phyloP scores from a whole-genome alignment of 2,113 vertebrate genomes.

The Hemiscyllium ocellatum region DNA sequence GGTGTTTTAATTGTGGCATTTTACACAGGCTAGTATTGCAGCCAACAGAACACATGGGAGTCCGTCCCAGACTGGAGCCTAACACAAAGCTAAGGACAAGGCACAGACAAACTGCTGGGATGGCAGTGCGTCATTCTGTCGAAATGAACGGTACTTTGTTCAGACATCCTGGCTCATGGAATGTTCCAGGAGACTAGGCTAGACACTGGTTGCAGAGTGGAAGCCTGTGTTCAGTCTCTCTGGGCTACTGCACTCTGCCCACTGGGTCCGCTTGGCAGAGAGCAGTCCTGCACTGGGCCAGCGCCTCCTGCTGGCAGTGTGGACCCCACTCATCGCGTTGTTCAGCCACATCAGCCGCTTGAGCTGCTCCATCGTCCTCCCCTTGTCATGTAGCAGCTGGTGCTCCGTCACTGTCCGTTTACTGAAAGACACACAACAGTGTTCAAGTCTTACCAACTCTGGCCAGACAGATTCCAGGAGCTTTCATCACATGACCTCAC shows the following conservation, averaged over 20 bases:
- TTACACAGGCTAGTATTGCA: neutral
- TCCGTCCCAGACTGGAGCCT: neutral
- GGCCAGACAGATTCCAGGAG: neutral
- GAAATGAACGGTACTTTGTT: neutral
- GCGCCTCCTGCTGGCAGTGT: conserved; percentile 55
- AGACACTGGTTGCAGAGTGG: neutral
- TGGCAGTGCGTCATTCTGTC: neutral
- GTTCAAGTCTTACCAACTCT: neutral
- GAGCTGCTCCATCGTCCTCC: conserved; percentile 61
- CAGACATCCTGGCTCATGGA: neutral
- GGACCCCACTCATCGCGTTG: conserved; percentile 58
- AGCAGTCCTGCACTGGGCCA: neutral
- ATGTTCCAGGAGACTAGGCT: neutral
- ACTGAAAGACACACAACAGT: conserved; percentile 43
- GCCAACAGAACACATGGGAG: neutral
- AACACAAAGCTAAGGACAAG: neutral
- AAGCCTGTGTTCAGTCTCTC: neutral
- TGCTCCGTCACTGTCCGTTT: conserved; percentile 68
- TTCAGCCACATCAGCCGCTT: conserved; percentile 69
- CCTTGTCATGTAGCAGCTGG: conserved; percentile 66
- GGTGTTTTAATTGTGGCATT: neutral
- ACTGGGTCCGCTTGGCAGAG: neutral
- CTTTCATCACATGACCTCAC: neutral
- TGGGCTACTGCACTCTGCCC: neutral
- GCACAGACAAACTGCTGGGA: neutral